These are phyloP conservation scores for Strix aluco DNA, from an alignment of 2,113 vertebrate species.

Conservation along the genomic window DNA sequence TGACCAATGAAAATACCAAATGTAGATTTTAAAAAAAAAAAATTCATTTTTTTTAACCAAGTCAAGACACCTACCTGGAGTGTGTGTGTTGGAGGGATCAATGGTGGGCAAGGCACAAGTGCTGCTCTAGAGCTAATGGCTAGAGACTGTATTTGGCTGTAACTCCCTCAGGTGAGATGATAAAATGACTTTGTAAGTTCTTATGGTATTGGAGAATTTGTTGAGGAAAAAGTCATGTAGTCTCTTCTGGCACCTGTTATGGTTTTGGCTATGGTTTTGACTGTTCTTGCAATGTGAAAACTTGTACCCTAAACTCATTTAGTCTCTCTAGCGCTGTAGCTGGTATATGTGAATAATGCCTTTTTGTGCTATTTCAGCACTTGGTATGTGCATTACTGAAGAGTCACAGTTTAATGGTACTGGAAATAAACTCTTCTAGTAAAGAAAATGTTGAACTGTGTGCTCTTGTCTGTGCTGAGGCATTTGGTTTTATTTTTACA, in stretches of 20 bases:
- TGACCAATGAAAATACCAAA: neutral
- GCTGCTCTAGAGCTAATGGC: neutral
- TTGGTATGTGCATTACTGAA: neutral
- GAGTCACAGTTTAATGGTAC: neutral
- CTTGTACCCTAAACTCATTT: neutral
- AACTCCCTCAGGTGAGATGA: neutral
- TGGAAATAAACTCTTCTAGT: neutral
- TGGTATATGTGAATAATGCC: neutral
- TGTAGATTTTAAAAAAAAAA: neutral
- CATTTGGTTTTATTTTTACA: neutral
- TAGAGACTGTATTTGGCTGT: neutral
- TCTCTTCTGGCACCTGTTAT: neutral
- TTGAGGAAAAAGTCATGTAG: neutral
- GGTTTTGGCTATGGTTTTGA: neutral
- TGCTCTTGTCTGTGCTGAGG: neutral
- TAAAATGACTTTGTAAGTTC: neutral
- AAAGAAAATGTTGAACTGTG: neutral
- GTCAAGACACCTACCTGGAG: neutral
- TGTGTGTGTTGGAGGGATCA: neutral
- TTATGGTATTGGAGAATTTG: neutral
- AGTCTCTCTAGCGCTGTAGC: neutral
- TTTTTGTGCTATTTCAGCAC: neutral
- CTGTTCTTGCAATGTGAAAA: neutral
- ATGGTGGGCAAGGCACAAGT: neutral
- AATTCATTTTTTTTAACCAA: neutral